These are phyloP conservation scores for Phocides pigmalion DNA, from an alignment of 1,140 invertebrate genomes.

Conservation along the genomic window DNA sequence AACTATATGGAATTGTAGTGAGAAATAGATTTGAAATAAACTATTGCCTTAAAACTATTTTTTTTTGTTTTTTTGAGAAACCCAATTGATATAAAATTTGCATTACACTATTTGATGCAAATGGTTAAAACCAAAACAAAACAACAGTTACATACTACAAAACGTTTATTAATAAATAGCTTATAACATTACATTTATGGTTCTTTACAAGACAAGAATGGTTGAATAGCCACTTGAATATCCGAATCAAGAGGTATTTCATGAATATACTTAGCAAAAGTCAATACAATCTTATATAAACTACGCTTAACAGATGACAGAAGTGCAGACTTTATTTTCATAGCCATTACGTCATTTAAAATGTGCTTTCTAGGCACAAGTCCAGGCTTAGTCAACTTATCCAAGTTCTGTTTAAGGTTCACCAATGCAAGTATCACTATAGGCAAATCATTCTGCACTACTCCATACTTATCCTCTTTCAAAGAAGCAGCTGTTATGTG, in stretches of 20 bases:
- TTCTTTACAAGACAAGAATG: constrained; percentile 82
- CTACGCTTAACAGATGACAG: constrained; percentile 88
- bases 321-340: constrained; percentile 85
- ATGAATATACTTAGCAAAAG: constrained; percentile 87
- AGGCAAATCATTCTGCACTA: constrained; percentile 91
- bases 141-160: not conserved
- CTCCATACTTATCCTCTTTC: constrained; percentile 90
- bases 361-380: constrained; percentile 85
- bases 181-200: constrained; percentile 44
- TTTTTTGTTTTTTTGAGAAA: no score
- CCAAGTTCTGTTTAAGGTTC: constrained; percentile 87
- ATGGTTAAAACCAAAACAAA: not conserved
- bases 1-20: no score
- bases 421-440: constrained; percentile 87
- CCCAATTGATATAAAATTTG: no score
- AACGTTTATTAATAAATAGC: not conserved
- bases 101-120: no score
- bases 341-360: constrained; percentile 85
- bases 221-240: constrained; percentile 77
- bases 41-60: no score
- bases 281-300: constrained; percentile 89
- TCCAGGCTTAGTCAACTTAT: constrained; percentile 88
- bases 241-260: constrained; percentile 86
- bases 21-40: no score
- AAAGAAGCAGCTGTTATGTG: constrained; percentile 87